Evolutionary conservation across 2,888 invertebrate genomes (phyloP), one percentile per base, ranked within the genome.

Genomic region (Sthenelais limicola): DNA sequence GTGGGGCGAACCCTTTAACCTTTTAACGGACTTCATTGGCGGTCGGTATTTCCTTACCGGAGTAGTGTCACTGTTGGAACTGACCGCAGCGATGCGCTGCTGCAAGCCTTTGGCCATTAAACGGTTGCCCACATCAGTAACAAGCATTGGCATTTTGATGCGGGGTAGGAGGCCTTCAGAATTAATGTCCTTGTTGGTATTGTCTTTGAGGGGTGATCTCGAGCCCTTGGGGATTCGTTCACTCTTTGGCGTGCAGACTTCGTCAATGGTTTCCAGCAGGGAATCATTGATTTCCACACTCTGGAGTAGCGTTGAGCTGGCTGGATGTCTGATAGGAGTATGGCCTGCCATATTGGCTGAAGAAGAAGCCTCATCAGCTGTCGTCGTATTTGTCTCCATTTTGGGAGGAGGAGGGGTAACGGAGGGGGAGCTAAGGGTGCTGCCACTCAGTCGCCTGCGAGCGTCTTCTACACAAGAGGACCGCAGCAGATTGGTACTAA

Each of bases 21-120:
- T 77, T 71, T 84, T 85, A 24, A 83, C 79, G 9, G 82, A 81
- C 69, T 84, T 84, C 7, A 81, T 72, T 0, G 84, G 83, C 9
- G 82, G 81, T 32, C 81, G 75, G 7, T 77, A 75, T 32, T 73
- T 77, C 18, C 74, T 47, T 2, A 72, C 71, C 26, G 73, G 73
- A 3, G 76, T 73, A 0, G 72, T 26, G 49, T 30, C 24, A 26
- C 33, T 49, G 26, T 32, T 47, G 21, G 24, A 26, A 5, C 48
- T 35, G 12, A 35, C n/a, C 30, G 52, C 33, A 35, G 35, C 43
- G n/a, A 56, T 51, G 49, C 72, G 66, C n/a, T 73, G 56, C 18
- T 70, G 49, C 1, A 71, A 24, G 24, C 71, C 47, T 33, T 71
- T 71, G 21, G 48, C 48, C 1, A 62, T 7, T 15, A 71, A 33